Evolutionary conservation across 2,797 vertebrate species (phyloP).

Genomic region (Scolopax bukidnonensis): DNA sequence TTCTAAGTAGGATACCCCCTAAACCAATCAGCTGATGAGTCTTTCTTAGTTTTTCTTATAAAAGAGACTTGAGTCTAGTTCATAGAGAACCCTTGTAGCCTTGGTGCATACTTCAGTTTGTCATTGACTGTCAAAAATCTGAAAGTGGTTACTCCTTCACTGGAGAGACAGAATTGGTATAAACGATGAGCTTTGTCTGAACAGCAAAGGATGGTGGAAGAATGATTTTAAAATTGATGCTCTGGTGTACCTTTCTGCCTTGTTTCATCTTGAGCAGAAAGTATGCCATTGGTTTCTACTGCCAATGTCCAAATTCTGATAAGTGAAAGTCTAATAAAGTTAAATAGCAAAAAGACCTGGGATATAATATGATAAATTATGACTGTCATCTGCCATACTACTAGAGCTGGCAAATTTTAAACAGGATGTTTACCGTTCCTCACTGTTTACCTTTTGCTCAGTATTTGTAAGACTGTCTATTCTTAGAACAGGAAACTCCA

Average conservation of each 20-base stretch:
- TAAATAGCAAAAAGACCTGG: neutral
- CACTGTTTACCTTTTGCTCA: slow-evolving; percentile 39
- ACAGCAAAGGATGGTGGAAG: neutral
- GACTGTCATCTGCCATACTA: neutral
- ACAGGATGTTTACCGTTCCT: slow-evolving; percentile 40
- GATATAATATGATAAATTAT: neutral
- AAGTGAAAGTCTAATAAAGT: neutral
- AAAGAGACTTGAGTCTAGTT: neutral
- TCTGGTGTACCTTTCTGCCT: neutral
- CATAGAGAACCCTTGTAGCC: neutral
- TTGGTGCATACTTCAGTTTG: neutral
- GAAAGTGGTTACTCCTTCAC: neutral
- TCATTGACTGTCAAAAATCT: neutral
- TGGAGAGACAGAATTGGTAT: neutral
- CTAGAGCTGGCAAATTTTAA: slow-evolving; percentile 4
- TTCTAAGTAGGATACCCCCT: neutral
- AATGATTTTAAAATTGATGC: neutral
- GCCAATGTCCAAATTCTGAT: neutral
- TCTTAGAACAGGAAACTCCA: slow-evolving; percentile 67
- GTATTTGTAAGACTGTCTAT: slow-evolving; percentile 10
- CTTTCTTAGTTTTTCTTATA: neutral
- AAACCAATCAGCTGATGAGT: neutral
- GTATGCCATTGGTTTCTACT: neutral
- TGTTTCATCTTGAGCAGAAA: neutral
- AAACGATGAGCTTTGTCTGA: neutral